A percentile compares a stretch with the other conserved stretches of the same genome.
phyloP scores from a whole-genome alignment of 2,888 invertebrate genomes.

The Aphidius colemani region DNA sequence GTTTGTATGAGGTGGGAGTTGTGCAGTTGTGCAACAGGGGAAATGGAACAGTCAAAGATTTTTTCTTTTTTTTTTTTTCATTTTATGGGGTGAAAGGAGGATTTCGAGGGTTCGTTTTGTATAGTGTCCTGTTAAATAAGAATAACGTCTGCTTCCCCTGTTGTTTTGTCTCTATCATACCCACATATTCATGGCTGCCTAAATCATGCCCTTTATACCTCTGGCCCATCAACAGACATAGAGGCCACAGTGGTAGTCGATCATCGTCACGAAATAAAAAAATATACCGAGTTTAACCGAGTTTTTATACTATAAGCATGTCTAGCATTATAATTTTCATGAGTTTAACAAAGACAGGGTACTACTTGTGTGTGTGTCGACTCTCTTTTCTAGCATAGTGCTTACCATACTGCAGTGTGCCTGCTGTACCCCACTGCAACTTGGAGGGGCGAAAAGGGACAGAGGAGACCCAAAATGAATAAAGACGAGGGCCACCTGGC shows the following conservation, averaged over 20 bases:
- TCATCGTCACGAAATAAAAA: conserved; percentile 5
- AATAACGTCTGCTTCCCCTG: conserved; percentile 50
- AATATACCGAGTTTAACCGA: conserved; percentile 1
- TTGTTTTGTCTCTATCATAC: conserved; percentile 2
- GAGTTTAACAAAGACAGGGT: not conserved
- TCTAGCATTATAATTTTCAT: not conserved
- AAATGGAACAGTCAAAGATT: no score
- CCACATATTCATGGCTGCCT: no score
- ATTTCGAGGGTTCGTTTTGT: conserved; percentile 3
- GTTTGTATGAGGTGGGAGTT: no score
- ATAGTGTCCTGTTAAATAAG: conserved; percentile 52
- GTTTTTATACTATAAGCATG: not conserved
- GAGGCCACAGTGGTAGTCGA: not conserved
- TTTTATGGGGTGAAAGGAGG: conserved; percentile 14
- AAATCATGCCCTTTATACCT: no score
- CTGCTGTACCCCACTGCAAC: conserved; percentile 14
- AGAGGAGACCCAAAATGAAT: conserved; percentile 53
- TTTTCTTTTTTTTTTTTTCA: no score
- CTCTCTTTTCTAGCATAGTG: not conserved
- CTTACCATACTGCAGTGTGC: not conserved
- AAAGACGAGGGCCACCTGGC: conserved; percentile 58
- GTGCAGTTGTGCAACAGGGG: no score
- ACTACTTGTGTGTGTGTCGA: conserved; percentile 18
- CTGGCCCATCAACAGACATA: no score
- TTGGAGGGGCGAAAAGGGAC: conserved; percentile 15